Evolutionary conservation across 2,113 vertebrate species (phyloP), one percentile per base, ranked within the genome.

Genomic region (Amphiprion ocellaris): DNA sequence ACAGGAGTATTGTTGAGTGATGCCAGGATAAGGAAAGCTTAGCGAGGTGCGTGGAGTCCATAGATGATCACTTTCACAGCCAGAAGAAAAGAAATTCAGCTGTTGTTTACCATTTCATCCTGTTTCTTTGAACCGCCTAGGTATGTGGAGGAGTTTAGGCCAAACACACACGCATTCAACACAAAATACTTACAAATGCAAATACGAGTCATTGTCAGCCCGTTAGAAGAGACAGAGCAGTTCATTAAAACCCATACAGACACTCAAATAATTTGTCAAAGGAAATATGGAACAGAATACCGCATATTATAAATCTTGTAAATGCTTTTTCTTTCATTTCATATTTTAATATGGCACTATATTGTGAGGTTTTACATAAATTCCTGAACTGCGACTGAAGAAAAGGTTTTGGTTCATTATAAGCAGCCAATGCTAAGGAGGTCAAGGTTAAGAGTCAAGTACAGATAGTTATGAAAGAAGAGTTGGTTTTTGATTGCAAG

Each of bases 21-120:
- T 84, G 56, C 58, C 52, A 74, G 82, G 81, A 84, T 84, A 90
- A 90, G 69, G 61, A 53, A 74, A 84, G 87, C 83, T 89, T 85
- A 90, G 69, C 2, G 19, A 81, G 67, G 59, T 71, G 61, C 10
- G 19, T 23, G 17, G 68, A 55, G 75, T 83, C 78, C 66, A 83
- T 60, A 63, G 72, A 67, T 84, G 88, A 88, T 87, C 83, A 82
- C 76, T 77, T 86, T 82, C 73, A 85, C 77, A 86, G 81, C 75
- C 52, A 71, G 53, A 62, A 19, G 52, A 81, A 77, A 79, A 75
- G 10, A 83, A 82, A 80, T 58, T 46, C 37, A 68, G 49, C 14
- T 37, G 77, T 73, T 90, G 83, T 92, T 92, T 90, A 86, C 55
- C 66, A 28, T 63, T 81, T 68, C 24, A 81, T 56, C 39, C 21